Evolutionary conservation across 2,797 vertebrate genomes (phyloP).

Genomic region (Denticeps clupeoides): DNA sequence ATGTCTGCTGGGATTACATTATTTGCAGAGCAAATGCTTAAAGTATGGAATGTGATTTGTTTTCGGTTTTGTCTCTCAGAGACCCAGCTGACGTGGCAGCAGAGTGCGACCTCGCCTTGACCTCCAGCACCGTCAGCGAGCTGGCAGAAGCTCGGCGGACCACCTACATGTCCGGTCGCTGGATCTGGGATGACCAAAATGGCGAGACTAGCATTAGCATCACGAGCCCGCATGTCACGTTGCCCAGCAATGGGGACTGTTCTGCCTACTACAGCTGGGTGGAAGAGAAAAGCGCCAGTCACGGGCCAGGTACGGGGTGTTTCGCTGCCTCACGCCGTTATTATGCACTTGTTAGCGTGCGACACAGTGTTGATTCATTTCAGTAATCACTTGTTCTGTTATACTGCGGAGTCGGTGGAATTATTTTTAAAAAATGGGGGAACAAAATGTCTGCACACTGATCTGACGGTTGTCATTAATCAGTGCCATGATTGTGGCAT

Average conservation of each 20-base stretch:
- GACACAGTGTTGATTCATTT: too few relatives aligned
- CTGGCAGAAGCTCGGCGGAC: constrained; percentile 87
- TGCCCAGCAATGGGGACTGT: constrained; percentile 92
- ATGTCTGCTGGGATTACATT: background rate
- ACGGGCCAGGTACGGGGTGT: constrained; percentile 73
- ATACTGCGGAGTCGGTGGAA: too few relatives aligned
- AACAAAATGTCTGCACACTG: too few relatives aligned
- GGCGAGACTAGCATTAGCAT: constrained; percentile 96
- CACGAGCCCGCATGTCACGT: constrained; percentile 74
- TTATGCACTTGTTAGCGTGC: too few relatives aligned
- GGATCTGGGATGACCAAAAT: constrained; percentile 95
- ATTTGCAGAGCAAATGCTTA: background rate
- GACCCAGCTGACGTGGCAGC: constrained; percentile 74
- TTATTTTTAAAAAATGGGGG: too few relatives aligned
- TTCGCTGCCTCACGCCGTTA: background rate
- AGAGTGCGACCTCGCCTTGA: constrained; percentile 77
- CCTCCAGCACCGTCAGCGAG: constrained; percentile 91
- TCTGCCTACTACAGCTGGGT: constrained; percentile 92
- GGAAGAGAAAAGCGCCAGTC: constrained; percentile 85
- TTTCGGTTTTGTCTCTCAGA: constrained; percentile 52
- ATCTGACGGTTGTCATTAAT: too few relatives aligned
- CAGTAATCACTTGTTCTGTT: too few relatives aligned
- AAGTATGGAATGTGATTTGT: background rate
- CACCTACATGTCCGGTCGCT: constrained; percentile 89
- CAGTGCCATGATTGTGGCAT: too few relatives aligned